Evolutionary conservation across 2,113 vertebrate species (phyloP), one percentile per base, ranked within the genome.

Genomic region (Heliornis fulica): DNA sequence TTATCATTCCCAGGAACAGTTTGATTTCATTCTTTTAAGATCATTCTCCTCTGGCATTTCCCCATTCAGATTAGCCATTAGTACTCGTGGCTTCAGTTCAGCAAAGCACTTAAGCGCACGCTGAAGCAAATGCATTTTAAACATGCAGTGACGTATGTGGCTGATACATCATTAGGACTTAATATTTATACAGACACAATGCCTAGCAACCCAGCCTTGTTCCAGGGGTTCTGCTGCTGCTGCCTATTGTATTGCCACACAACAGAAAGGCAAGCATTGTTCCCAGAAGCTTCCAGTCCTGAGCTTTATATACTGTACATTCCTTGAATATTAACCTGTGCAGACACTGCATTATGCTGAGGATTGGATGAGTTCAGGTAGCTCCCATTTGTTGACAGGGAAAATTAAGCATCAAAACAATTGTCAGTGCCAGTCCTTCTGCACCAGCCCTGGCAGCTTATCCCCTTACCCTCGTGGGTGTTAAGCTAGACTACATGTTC

Each of bases 41-140:
- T 51, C 51, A 64, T 64, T 83, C 48, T 89, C 40, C 56, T 76
- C 79, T 92, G 72, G 56, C 83, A 78, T 89, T 92, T 70, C 92
- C 51, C 64, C 57, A 56, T 91, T 94, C 76, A 48, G 61, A 75
- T 93, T 81, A 87, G 57, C 76, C 76, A 81, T 89, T 89, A 92
- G 79, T 63, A 74, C 60, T 78, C 61, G 81, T 43, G 51, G 89
- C 93, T 90, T 91, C 70, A 57, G 84, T 95, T 96, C 90, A 96
- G 87, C 70, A 94, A 69, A 94, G 75, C 74, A 92, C 83, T 96
- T 92, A 89, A 91, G 29, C 0, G 0, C 50, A 46, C 5, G 32
- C 43, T 92, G 77, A 71, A 95, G 61, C 23, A 78, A 89, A 87
- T 82, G 76, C 43, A 81, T 89, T 91, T 59, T 89, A 93, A 94